These are phyloP conservation scores for Chloroceryle amazona DNA, from an alignment of 2,797 vertebrate species.

Conservation along the genomic window DNA sequence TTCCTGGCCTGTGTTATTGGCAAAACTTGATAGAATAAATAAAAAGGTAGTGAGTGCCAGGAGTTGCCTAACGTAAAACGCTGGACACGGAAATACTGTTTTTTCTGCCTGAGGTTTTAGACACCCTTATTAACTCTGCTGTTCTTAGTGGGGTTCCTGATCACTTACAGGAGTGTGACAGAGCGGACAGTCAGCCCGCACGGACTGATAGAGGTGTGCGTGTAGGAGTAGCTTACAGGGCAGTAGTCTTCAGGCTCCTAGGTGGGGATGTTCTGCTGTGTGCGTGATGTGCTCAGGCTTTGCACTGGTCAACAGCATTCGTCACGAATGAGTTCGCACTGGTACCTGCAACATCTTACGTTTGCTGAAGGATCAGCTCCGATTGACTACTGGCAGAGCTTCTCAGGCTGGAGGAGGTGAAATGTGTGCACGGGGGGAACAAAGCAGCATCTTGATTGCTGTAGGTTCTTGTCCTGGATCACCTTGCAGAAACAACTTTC, in stretches of 20 bases:
- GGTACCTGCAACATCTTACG: neutral
- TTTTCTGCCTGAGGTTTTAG: neutral
- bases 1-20: conserved; percentile 57
- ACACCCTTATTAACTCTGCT: neutral
- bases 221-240: neutral
- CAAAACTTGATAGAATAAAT: conserved; percentile 43
- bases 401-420: neutral
- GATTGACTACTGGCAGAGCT: neutral
- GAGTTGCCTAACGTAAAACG: neutral
- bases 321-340: neutral
- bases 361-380: neutral
- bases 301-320: neutral
- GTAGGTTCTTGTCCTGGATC: neutral
- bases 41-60: neutral
- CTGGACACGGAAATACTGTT: neutral
- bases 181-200: neutral
- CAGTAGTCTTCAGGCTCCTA: neutral
- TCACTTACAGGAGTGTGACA: fast-evolving
- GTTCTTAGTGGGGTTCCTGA: neutral
- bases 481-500: fast-evolving
- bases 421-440: fast-evolving
- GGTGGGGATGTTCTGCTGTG: fast-evolving
- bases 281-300: neutral
- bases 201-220: neutral
- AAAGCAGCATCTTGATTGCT: neutral